Evolutionary conservation across 2,797 vertebrate genomes (phyloP).

Genomic region (Mastacembelus armatus): DNA sequence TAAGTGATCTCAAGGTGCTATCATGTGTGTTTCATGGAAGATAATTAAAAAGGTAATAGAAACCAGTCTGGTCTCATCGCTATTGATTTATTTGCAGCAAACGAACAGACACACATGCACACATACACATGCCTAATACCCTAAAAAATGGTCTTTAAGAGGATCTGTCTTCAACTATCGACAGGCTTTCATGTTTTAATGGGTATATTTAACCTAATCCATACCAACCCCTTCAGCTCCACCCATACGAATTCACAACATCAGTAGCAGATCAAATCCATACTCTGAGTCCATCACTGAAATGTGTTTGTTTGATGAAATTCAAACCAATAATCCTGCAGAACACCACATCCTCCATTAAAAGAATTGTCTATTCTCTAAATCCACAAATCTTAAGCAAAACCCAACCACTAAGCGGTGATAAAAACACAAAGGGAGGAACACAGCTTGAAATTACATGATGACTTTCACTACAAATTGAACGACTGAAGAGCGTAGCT

Average conservation of each 20-base stretch:
- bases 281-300: constrained; percentile 29
- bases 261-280: constrained; percentile 41
- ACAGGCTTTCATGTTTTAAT: constrained; percentile 73
- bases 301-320: constrained; percentile 48
- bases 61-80: constrained; percentile 70
- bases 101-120: constrained; percentile 14
- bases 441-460: too few relatives aligned
- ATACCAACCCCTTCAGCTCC: constrained; percentile 33
- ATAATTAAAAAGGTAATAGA: constrained; percentile 83
- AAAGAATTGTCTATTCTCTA: neutral
- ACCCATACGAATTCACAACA: constrained; percentile 7
- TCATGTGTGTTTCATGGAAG: constrained; percentile 83
- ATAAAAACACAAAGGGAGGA: neutral
- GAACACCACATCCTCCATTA: constrained; percentile 3
- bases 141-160: constrained; percentile 60
- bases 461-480: neutral
- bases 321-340: constrained; percentile 34
- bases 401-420: constrained; percentile 14
- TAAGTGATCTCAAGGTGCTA: constrained; percentile 75
- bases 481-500: too few relatives aligned
- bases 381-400: constrained; percentile 13
- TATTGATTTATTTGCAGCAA: constrained; percentile 70
- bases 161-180: constrained; percentile 65
- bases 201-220: constrained; percentile 69
- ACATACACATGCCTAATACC: constrained; percentile 16